Evolutionary conservation across 2,113 vertebrate species (phyloP), one percentile per base, ranked within the genome.

Genomic region (Cynoglossus semilaevis): DNA sequence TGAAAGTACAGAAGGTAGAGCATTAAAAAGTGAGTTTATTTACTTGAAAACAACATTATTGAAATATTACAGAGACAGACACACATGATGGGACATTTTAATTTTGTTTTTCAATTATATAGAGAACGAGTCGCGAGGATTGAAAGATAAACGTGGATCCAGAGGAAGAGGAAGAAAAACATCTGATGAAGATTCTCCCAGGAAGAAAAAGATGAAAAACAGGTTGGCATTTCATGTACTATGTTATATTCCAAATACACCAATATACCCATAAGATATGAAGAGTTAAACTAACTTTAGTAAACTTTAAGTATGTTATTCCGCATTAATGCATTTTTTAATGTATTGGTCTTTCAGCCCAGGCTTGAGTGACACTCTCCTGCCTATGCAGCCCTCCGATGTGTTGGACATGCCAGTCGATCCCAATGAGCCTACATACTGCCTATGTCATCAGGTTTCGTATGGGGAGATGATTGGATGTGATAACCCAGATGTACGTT

Each of bases 381-480:
- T 99, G 54, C 93, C 95, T 0, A 94, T 98, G 82, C 96, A 98
- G 19, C 95, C 97, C 1, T 99, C 97, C 0, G 97, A 99, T 7
- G 97, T 99, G 47, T 84, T 99, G 47, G 97, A 99, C 87, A 99
- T 99, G 97, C 97, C 97, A 0, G 97, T 99, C 34, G 97, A 99
- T 72, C 97, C 96, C 37, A 99, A 99, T 0, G 97, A 99, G 53
- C 97, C 97, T 3, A 99, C 97, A 0, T 99, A 99, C 79, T 99
- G 97, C 82, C 80, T 99, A 59, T 99, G 97, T 70, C 97, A 98
- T 78, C 97, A 99, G 85, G 97, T 99, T 84, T 99, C 97, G 22
- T 98, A 99, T 0, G 97, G 96, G 72, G 96, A 99, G 85, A 99
- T 99, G 96, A 99, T 99, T 12, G 96, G 97, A 81, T 98, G 97